Evolutionary conservation across 2,888 invertebrate genomes (phyloP).

Genomic region (Tetranychus piercei): DNA sequence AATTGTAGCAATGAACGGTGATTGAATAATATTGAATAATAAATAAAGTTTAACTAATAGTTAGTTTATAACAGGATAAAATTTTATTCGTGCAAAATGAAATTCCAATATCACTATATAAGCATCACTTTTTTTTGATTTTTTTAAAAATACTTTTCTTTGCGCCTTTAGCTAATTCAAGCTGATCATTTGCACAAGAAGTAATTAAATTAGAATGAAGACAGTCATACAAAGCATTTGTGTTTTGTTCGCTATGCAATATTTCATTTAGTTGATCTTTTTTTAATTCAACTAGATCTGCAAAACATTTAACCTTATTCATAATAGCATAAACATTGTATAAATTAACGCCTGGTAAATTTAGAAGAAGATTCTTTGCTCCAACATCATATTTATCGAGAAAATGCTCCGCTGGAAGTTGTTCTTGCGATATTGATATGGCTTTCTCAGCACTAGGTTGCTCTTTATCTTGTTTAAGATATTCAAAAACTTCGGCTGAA

Average conservation of each 20-base stretch:
- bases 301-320: constrained; percentile 50
- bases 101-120: no score
- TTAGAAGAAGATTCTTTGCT: constrained; percentile 49
- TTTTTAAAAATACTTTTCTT: not conserved
- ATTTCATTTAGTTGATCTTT: constrained; percentile 51
- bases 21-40: not conserved
- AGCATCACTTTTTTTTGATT: not conserved
- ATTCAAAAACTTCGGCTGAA: constrained; percentile 84
- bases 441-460: constrained; percentile 49
- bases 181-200: constrained; percentile 6
- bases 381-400: constrained; percentile 20
- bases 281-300: constrained; percentile 34
- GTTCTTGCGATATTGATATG: not conserved
- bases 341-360: constrained; percentile 68
- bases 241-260: constrained; percentile 42
- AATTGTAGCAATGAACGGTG: no score
- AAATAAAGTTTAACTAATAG: not conserved
- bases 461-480: constrained; percentile 68
- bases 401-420: constrained; percentile 16
- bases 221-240: constrained; percentile 32
- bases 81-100: no score
- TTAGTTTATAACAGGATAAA: no score
- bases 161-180: not conserved
- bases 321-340: constrained; percentile 62
- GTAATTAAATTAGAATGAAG: constrained; percentile 29